A percentile compares a stretch with the other conserved stretches of the same genome.
phyloP scores from a whole-genome alignment of 2,888 invertebrate genomes.

The Nemurella pictetii region DNA sequence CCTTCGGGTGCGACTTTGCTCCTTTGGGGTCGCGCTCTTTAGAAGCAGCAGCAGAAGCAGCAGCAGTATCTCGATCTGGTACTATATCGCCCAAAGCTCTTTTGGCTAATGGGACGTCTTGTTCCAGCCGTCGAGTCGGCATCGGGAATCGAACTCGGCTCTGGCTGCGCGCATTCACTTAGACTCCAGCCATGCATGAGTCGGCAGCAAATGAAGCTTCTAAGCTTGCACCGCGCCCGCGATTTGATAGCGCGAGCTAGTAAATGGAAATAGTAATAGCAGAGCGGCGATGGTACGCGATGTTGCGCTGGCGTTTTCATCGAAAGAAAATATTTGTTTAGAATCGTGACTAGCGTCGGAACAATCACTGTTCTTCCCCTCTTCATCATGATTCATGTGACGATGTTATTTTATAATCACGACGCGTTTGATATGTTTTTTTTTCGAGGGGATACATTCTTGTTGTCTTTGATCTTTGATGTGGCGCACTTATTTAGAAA shows the following conservation, averaged over 20 bases:
- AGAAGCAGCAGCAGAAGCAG: too few relatives aligned
- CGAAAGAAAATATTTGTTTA: neutral
- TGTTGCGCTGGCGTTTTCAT: neutral
- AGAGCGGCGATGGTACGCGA: neutral
- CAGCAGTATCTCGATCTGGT: neutral
- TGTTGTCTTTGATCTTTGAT: neutral
- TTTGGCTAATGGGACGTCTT: conserved; percentile 29
- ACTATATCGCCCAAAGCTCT: conserved; percentile 22
- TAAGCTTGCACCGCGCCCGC: neutral
- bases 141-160: conserved; percentile 31
- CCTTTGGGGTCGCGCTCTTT: conserved; percentile 25
- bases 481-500: neutral
- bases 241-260: neutral
- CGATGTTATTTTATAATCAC: neutral
- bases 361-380: neutral
- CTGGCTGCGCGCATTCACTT: neutral
- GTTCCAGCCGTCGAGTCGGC: conserved; percentile 2
- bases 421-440: neutral
- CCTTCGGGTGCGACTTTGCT: neutral
- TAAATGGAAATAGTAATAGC: neutral
- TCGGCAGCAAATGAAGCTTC: neutral
- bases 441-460: neutral
- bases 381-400: neutral
- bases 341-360: neutral
- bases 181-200: neutral